These are phyloP conservation scores for Sebastes vulpes DNA, from an alignment of 2,797 vertebrate species.

Conservation along the genomic window DNA sequence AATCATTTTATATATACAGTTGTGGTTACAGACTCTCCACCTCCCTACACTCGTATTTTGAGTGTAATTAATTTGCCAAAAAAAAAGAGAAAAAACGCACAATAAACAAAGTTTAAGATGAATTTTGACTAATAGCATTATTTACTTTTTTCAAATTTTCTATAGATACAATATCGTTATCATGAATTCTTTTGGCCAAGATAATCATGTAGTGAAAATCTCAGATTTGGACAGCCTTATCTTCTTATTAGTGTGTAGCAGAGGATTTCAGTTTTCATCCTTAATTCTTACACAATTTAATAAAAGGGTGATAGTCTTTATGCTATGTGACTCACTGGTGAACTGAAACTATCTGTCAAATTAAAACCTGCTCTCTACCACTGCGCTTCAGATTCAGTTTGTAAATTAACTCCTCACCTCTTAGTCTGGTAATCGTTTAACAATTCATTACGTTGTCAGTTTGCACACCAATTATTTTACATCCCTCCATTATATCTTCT, in stretches of 20 bases:
- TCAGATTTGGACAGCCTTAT: not conserved
- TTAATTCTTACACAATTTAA: not conserved
- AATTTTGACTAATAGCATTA: not conserved
- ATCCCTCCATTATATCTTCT: not conserved
- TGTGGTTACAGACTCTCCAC: not conserved
- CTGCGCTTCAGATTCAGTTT: slow-evolving; percentile 1
- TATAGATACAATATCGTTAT: not conserved
- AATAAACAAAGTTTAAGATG: not conserved
- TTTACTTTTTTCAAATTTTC: not conserved
- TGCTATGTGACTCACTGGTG: not conserved
- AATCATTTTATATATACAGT: not conserved
- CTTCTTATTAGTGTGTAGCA: not conserved
- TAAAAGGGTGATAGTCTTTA: not conserved
- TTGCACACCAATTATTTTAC: not conserved
- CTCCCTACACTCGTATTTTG: not conserved
- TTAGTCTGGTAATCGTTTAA: not conserved
- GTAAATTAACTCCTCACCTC: slow-evolving; percentile 8
- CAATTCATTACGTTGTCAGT: not conserved
- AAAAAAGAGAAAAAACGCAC: not conserved
- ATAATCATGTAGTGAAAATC: not conserved
- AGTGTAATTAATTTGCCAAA: not conserved
- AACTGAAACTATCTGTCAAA: slow-evolving; percentile 2
- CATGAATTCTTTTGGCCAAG: not conserved
- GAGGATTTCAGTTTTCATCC: not conserved
- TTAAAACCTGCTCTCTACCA: not conserved